A percentile compares a stretch with the other conserved stretches of the same genome.
phyloP scores from a whole-genome alignment of 2,888 invertebrate species.

The Xylocampa areola region DNA sequence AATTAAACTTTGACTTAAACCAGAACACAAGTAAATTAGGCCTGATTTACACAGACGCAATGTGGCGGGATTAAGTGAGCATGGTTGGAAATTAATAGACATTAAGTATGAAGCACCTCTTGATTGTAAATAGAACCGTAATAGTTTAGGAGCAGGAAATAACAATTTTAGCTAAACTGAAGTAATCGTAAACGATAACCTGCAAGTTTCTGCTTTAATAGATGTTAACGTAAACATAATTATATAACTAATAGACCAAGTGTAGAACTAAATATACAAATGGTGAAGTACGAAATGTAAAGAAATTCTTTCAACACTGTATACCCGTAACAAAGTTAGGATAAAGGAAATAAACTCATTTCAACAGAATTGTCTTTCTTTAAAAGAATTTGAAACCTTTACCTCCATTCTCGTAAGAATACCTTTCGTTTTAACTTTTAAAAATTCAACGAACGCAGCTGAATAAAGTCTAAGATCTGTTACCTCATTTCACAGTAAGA shows the following conservation, averaged over 20 bases:
- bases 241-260: conserved; percentile 19
- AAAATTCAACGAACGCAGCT: conserved; percentile 50
- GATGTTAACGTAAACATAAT: no score
- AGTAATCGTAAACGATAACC: not conserved
- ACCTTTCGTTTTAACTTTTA: conserved; percentile 56
- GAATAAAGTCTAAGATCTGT: conserved; percentile 58
- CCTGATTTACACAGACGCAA: conserved; percentile 29
- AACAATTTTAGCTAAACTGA: not conserved
- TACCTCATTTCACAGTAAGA: conserved; percentile 60
- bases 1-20: conserved; percentile 52
- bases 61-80: conserved; percentile 11
- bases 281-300: conserved; percentile 14
- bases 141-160: not conserved
- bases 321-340: conserved; percentile 32
- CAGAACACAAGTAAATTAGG: conserved; percentile 35
- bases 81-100: conserved; percentile 21
- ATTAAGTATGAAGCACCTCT: conserved; percentile 6
- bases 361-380: conserved; percentile 51
- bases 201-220: no score
- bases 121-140: not conserved
- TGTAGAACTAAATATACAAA: conserved; percentile 7
- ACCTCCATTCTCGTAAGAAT: conserved; percentile 42
- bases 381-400: conserved; percentile 47
- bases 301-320: conserved; percentile 13
- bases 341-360: conserved; percentile 45